Base-by-base conservation (phyloP, 2,888 invertebrate genomes). In the Nymphalis urticae region DNA sequence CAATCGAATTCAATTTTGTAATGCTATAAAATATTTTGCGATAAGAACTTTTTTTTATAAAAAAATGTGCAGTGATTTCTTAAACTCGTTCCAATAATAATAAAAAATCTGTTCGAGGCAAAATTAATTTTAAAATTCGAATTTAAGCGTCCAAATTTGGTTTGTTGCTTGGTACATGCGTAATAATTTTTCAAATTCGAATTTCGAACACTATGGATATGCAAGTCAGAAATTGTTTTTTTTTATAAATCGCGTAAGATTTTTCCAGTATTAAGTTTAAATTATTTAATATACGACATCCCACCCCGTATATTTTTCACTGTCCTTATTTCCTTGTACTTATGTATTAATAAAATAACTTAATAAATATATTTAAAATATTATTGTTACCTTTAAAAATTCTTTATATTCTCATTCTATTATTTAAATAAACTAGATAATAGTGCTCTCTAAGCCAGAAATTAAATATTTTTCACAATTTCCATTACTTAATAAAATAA, bases 381-480 rank as follows among this genome's bases (percentile, higher is more conserved):
- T 48, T 48, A 5, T 48, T 17, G 10, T 17, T 17, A 48, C 50
- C 4, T 6, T 51, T 51, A 21, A 21, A 21, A 21, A 21, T 21
- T 21, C 1, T 21, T 21, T 21, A 21, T 21, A 21, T n/a, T n/a
- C n/a, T n/a, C 4, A 54, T 9, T 21, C 1, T 21, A 54, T 10
- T 24, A 54, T 16, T 27, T n/a, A 24, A 2, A 27, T 61, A 17
- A 17, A 17, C 48, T 24, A 61, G 24, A 48, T 53, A 51, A 21
- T 54, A 3, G 16, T 67, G 74, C 74, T 75, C 75, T 73, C 75
- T 75, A 72, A 67, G 66, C 24, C 24, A 27, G 32, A 48, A 61
- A 16, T 62, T 47, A 21, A 51, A 54, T n/a, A 24, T n/a, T 48
- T 58, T 6, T 32, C 47, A 7, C 24, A 48, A 48, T 56, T 68